Evolutionary conservation across 2,797 vertebrate species (phyloP).

Genomic region (Bovichtus diacanthus): DNA sequence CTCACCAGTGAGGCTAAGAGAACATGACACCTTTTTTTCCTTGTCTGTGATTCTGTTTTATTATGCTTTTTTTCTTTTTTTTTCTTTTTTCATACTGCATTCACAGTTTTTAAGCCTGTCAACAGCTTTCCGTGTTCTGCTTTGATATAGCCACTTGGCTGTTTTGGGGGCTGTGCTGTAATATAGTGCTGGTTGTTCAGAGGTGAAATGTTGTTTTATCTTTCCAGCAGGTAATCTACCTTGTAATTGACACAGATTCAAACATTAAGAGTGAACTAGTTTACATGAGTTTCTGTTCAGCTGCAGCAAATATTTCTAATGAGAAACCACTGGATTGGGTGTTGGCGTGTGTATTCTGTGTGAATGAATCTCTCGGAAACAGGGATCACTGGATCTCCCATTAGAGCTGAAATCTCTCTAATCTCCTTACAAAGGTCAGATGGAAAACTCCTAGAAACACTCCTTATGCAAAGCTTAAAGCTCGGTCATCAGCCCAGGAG

Average conservation of each 20-base stretch:
- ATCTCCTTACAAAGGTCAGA: slow-evolving; percentile 65
- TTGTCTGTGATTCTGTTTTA: slow-evolving; percentile 50
- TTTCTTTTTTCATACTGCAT: slow-evolving; percentile 30
- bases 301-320: slow-evolving; percentile 7
- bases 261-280: neutral
- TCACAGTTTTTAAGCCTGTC: slow-evolving; percentile 52
- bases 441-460: slow-evolving; percentile 53
- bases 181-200: slow-evolving; percentile 28
- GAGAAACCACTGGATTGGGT: slow-evolving; percentile 17
- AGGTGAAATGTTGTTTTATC: slow-evolving; percentile 12
- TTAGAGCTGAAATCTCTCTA: slow-evolving; percentile 54
- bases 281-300: neutral
- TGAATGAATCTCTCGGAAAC: slow-evolving; percentile 28
- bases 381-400: slow-evolving; percentile 51
- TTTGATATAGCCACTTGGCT: slow-evolving; percentile 41
- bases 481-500: slow-evolving; percentile 20
- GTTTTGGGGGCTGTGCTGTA: slow-evolving; percentile 29
- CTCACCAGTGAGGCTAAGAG: slow-evolving; percentile 61
- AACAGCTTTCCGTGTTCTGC: slow-evolving; percentile 53
- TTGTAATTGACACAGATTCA: neutral
- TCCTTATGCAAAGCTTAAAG: slow-evolving; percentile 43
- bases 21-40: slow-evolving; percentile 54
- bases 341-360: slow-evolving; percentile 23
- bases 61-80: slow-evolving; percentile 11
- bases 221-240: neutral